Evolutionary conservation across 2,888 invertebrate genomes (phyloP), one percentile per base, ranked within the genome.

Genomic region (Agriopis marginaria): DNA sequence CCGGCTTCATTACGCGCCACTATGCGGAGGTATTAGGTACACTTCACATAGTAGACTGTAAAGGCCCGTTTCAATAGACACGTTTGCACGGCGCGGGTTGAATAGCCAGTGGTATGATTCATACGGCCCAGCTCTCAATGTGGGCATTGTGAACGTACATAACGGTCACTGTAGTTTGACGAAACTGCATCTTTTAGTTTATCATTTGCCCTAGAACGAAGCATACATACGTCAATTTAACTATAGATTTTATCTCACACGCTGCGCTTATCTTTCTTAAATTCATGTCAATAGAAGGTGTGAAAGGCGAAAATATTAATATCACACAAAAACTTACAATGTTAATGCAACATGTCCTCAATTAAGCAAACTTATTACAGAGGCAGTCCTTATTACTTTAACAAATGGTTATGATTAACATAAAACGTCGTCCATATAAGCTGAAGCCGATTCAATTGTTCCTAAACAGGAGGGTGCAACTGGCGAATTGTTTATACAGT

Each of bases 401-500:
- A 53, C 53, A 56, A 72, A 63, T 74, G 68, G 66, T 72, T 71
- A 71, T 67, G 78, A 70, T 66, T 17, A 77, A 76, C 59, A 77
- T 74, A 74, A 76, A 73, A 77, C 73, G 56, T 58, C 74, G 66
- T 72, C 79, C 71, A 40, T 68, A 72, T 60, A 73, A 70, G 74
- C 68, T 71, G 64, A 74, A 74, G 72, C 77, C 66, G 75, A 75
- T 77, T 73, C 74, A 78, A 77, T 80, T 75, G 75, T 77, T 71
- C 73, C 76, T 55, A 78, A 82, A 77, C 70, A 71, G 76, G 75
- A 75, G 62, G 71, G 74, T 78, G 78, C 79, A 80, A 81, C 75
- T 76, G 78, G 72, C 76, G 73, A 78, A 75, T 77, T 71, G 73
- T 72, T 71, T 79, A 75, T 74, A 62, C 73, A 68, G 74, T 66